Evolutionary conservation across 2,113 vertebrate species (phyloP), one percentile per base, ranked within the genome.

Genomic region (Pao palembangensis): DNA sequence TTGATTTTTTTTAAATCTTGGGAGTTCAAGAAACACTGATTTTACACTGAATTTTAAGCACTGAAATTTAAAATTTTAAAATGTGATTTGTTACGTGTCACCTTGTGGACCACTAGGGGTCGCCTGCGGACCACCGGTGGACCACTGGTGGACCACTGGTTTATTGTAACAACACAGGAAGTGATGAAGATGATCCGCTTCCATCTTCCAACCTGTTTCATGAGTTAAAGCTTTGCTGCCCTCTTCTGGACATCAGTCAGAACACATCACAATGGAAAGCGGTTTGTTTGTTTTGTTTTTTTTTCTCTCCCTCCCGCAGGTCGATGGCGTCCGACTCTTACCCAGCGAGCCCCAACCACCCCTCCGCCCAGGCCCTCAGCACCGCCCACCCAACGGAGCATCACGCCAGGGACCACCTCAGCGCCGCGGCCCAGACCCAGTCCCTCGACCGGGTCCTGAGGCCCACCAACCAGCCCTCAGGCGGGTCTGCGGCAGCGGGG

Each of bases 301-400:
- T n/a, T n/a, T 44, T 16, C 16, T 13, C 43, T 5, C 41, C n/a
- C 17, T 8, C 8, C 41, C 15, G 20, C 69, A 95, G 94, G 83
- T 96, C 93, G 4, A 90, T 93, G 25, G 91, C 91, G 0, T 96
- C 94, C 0, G 93, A 94, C 79, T 92, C 93, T 0, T 94, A 94
- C 85, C 94, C 93, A 0, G 92, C 92, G 8, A 95, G 94, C 70
- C 94, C 94, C 72, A 94, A 90, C 87, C 93, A 95, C 74, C 91
- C 92, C 0, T 81, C 89, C 0, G 87, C 91, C 74, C 93, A 92
- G 83, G 83, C 77, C n/a, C 23, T 75, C 84, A 19, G 55, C 58
- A 4, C 75, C 51, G 18, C 50, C 61, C 83, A 80, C 55, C 64
- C 81, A 16, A 0, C 51, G 1, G 84, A 86, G 64, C 85, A 52